Conservation (phyloP, 2,113 vertebrate species). For the Nannospalax galili region DNA sequence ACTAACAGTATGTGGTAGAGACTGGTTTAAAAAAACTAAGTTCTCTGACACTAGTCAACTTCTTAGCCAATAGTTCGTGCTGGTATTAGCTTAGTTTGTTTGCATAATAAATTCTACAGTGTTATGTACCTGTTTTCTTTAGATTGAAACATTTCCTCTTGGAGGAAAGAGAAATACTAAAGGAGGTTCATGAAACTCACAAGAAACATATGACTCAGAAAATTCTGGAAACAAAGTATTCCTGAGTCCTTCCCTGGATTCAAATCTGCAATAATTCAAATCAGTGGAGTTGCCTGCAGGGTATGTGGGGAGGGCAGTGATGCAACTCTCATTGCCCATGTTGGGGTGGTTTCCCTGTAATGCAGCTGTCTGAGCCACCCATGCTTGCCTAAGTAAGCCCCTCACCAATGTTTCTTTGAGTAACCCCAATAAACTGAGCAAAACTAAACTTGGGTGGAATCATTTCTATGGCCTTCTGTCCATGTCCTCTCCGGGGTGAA, state of each 20-base stretch:
- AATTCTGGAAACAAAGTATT: background rate
- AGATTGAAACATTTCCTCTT: background rate
- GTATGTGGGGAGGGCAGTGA: background rate
- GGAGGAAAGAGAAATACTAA: background rate
- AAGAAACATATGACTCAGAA: background rate
- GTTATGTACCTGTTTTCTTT: background rate
- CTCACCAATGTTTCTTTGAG: background rate
- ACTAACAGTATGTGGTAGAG: background rate
- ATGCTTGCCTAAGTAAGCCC: no score
- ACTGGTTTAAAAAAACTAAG: background rate
- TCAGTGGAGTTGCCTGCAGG: background rate
- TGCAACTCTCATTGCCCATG: background rate
- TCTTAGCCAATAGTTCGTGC: background rate
- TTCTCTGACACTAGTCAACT: rapidly evolving
- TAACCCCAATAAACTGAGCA: background rate
- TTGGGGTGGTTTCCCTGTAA: background rate
- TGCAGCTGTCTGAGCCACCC: background rate
- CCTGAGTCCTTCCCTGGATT: background rate
- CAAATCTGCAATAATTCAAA: background rate
- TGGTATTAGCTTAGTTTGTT: background rate
- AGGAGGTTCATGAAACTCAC: background rate
- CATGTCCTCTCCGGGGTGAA: background rate
- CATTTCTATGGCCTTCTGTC: background rate
- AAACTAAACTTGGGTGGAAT: background rate
- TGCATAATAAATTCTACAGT: background rate